Evolutionary conservation across 2,797 vertebrate species (phyloP), one percentile per base, ranked within the genome.

Genomic region (Rhodeus uyekii): DNA sequence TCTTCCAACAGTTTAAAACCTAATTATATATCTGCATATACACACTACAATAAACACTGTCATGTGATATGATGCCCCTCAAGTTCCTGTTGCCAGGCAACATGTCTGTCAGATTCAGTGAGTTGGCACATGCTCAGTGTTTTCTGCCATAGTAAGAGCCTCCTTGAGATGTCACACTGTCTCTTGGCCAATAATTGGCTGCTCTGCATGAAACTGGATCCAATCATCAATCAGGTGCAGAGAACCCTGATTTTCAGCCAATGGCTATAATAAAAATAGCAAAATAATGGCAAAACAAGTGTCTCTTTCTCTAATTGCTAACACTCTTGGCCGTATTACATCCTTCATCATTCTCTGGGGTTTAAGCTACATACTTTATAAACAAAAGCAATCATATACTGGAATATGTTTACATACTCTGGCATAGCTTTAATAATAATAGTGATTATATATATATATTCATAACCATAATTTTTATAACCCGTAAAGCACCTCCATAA

Each of bases 21-120:
- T 42, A 46, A 18, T 84, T 48, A 60, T 39, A 83, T 61, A 77
- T 72, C 60, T 19, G 9, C 27, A 61, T 50, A 50, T 50, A 50
- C 22, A 50, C 6, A 65, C 39, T n/a, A 27, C 65, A 80, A 50
- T 74, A 38, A 58, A 42, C 38, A 50, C 53, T 65, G 61, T 83
- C 39, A 27, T 76, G 73, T 61, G 69, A 80, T 72, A 86, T 76
- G 53, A 65, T 77, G 79, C 82, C 85, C 89, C 90, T 86, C 87
- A 88, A 88, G 87, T 90, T 89, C 85, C 78, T 64, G 92, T 94
- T 87, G 89, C 94, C 88, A 90, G 87, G 93, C 91, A 93, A 94
- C 91, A 7, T 73, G 80, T 85, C 81, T 87, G 81, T 89, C 75
- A 76, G 84, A 80, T 50, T 32, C 24, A 79, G 72, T 88, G 85